These are phyloP conservation scores for Tillus elongatus DNA, from an alignment of 2,888 invertebrate species.

Conservation along the genomic window DNA sequence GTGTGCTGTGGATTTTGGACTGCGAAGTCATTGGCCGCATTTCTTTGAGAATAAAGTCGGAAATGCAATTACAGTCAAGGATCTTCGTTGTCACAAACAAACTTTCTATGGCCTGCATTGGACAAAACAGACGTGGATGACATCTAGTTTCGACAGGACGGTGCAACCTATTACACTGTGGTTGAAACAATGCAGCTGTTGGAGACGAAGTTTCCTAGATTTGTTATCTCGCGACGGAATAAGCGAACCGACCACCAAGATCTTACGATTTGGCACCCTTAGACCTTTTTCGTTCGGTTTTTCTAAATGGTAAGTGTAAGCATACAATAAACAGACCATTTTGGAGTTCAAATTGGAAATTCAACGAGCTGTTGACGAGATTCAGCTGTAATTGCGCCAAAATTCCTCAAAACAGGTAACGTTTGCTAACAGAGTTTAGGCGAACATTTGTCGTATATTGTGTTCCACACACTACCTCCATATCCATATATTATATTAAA, in stretches of 20 bases:
- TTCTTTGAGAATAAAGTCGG: no score
- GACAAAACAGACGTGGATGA: constrained; percentile 12
- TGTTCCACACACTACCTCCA: no score
- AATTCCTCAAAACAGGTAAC: no score
- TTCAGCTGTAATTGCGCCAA: no score
- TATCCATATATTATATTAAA: no score
- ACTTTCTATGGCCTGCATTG: constrained; percentile 1
- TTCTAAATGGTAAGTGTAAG: not conserved
- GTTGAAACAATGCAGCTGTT: constrained; percentile 12
- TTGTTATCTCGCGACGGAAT: constrained; percentile 6
- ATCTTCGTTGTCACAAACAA: no score
- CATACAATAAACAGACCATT: not conserved
- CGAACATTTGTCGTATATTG: no score
- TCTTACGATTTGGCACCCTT: constrained; percentile 4
- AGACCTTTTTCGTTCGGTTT: not conserved
- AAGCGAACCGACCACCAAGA: not conserved
- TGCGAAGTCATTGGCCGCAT: not conserved
- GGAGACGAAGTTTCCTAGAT: constrained; percentile 3
- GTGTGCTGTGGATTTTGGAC: not conserved
- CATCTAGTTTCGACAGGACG: constrained; percentile 20
- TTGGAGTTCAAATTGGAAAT: no score
- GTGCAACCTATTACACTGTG: constrained; percentile 13
- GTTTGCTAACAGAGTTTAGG: no score
- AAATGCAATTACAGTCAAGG: no score
- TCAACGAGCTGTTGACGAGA: no score